These are phyloP conservation scores for Geodia barretti DNA, from an alignment of 37 sponge, comb jelly and placozoan genomes.

Conservation along the genomic window DNA sequence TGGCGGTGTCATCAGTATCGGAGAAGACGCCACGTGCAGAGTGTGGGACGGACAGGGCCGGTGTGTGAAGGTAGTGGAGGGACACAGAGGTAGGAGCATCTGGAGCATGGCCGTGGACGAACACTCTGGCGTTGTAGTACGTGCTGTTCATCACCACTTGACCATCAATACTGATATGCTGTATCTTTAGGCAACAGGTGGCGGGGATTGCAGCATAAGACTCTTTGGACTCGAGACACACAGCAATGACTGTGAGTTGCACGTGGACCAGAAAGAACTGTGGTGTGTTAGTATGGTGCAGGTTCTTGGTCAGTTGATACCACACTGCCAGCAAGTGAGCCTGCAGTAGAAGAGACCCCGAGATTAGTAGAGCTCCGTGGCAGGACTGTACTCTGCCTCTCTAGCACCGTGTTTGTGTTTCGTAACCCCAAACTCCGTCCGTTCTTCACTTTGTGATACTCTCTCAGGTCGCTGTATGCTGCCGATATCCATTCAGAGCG, in stretches of 20 bases:
- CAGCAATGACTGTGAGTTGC: background rate
- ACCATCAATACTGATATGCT: too few relatives aligned
- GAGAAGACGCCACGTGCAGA: constrained; percentile 82
- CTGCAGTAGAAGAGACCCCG: constrained; percentile 8
- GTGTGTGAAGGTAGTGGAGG: constrained; percentile 41
- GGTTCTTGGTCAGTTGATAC: background rate
- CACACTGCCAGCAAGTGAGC: background rate
- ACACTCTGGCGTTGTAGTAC: constrained; percentile 37
- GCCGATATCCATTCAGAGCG: background rate
- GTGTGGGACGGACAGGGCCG: constrained; percentile 59
- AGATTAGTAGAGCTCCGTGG: constrained; percentile 42
- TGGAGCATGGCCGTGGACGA: constrained; percentile 74
- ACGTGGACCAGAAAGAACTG: background rate
- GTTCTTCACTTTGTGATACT: background rate
- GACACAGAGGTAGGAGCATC: constrained; percentile 76
- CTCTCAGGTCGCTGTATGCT: constrained; percentile 3
- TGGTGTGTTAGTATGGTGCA: background rate
- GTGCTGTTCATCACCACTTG: too few relatives aligned
- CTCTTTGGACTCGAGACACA: background rate
- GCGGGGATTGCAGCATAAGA: constrained; percentile 65
- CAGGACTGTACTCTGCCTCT: constrained; percentile 38
- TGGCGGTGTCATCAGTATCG: constrained; percentile 49
- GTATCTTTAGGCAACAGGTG: constrained; percentile 80
- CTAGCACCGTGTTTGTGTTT: constrained; percentile 40
- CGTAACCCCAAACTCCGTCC: background rate